Evolutionary conservation across 2,113 vertebrate species (phyloP), one percentile per base, ranked within the genome.

Genomic region (Pollachius pollachius): DNA sequence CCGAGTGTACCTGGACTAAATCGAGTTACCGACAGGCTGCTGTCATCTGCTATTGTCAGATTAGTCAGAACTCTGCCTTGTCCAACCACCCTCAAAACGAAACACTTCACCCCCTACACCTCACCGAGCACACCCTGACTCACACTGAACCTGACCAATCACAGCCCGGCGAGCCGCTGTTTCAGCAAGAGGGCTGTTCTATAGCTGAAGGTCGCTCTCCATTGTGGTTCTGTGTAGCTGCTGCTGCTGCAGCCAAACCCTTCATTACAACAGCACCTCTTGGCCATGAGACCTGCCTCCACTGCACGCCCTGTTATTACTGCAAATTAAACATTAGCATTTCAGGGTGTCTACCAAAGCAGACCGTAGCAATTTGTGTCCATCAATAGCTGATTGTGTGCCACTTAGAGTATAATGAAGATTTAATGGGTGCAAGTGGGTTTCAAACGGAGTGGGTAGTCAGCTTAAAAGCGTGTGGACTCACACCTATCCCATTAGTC

Each of bases 331-430:
- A 88, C 85, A 91, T 89, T 88, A 88, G 87, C 84, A 88, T 88
- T 86, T 89, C 84, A 83, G 80, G 82, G 81, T 82, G 81, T 84
- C 85, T 89, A 81, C 84, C 78, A 79, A 65, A 73, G 83, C 82
- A 86, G 79, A 75, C 82, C 82, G 81, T 63, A 88, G 88, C 89
- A 89, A 91, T 94, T 92, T 91, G 84, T 90, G 86, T 90, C 89
- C 79, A 89, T 89, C 89, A 92, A 87, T 85, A 83, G 87, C 84
- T 89, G 90, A 92, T 90, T 90, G 88, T 89, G 81, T 88, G 87
- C 87, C 90, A 91, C 89, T 92, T 92, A 92, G 87, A 77, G 69
- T 34, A 68, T 92, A 93, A 93, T 93, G 88, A 91, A 92, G 89
- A 93, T 91, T 90, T 92, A 92, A 93, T 92, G 67, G 85, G 82